Percentiles rank a stretch among this genome's conserved stretches.
Conservation (phyloP, 1,140 invertebrate species). For the Atta cephalotes region DNA sequence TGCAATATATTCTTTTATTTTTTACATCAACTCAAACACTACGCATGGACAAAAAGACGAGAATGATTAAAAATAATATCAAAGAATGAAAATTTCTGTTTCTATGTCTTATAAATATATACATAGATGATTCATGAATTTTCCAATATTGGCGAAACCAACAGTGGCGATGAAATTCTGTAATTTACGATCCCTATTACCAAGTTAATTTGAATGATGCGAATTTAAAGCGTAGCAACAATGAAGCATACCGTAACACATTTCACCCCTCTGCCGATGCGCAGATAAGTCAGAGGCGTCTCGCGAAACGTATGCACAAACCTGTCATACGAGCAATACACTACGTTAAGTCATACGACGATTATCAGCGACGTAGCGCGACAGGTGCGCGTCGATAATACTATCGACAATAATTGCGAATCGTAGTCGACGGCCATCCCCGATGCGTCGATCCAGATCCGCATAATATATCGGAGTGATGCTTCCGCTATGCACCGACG, state of each 20-base stretch:
- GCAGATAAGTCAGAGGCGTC: constrained; percentile 51
- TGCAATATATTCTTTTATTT: constrained; percentile 61
- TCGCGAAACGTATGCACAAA: constrained; percentile 53
- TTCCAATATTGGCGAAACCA: constrained; percentile 35
- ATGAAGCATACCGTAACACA: constrained; percentile 27
- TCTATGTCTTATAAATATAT: too few species aligned
- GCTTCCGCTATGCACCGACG: constrained; percentile 79
- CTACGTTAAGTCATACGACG: constrained; percentile 78
- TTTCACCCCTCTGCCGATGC: constrained; percentile 32
- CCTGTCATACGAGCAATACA: constrained; percentile 75
- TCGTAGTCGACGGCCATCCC: constrained; percentile 78
- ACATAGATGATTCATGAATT: constrained; percentile 14
- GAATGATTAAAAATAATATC: not conserved
- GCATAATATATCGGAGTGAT: constrained; percentile 78
- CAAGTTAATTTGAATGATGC: constrained; percentile 54
- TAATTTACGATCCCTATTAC: constrained; percentile 41
- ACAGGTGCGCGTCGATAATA: constrained; percentile 82
- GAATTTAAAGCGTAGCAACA: constrained; percentile 55
- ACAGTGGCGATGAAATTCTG: constrained; percentile 43
- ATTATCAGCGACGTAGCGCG: constrained; percentile 80
- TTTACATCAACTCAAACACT: not conserved
- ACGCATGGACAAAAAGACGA: not conserved
- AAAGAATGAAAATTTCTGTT: not conserved
- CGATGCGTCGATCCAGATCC: constrained; percentile 79
- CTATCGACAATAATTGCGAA: constrained; percentile 83